A percentile compares a stretch with the other conserved stretches of the same genome.
Evolutionary conservation across 64 coral and sea anemone genomes (phyloP).

Genomic region (Hydrozoanthus tunicans): DNA sequence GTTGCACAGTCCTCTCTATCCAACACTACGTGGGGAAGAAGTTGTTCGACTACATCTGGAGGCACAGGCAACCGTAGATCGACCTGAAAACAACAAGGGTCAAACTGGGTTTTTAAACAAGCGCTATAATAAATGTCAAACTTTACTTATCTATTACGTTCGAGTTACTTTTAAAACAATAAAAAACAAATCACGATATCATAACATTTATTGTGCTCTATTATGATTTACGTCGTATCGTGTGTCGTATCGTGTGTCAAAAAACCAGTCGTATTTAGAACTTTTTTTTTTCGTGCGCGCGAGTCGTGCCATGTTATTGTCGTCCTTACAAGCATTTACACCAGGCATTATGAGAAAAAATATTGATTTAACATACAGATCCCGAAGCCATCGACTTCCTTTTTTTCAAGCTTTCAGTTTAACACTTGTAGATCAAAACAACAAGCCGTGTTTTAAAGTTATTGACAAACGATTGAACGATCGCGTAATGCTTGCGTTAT

Average conservation of each 20-base stretch:
- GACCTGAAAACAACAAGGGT: constrained; percentile 23
- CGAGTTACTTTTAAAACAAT: constrained; percentile 20
- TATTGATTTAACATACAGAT: background rate
- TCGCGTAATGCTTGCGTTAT: constrained; percentile 45
- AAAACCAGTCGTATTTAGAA: background rate
- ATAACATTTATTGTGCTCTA: background rate
- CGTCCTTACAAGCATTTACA: background rate
- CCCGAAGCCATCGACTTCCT: background rate
- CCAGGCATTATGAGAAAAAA: background rate
- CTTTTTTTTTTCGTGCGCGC: no score
- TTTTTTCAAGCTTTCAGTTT: constrained; percentile 3
- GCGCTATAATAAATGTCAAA: background rate
- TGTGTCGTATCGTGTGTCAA: background rate
- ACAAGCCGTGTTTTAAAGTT: background rate
- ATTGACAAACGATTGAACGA: background rate
- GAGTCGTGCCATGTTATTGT: background rate
- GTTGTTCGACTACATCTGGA: background rate
- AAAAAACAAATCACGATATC: constrained; percentile 9
- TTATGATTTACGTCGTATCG: background rate
- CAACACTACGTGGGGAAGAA: background rate
- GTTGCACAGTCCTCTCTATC: background rate
- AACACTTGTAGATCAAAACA: background rate
- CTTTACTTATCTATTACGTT: background rate
- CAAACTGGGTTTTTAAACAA: background rate
- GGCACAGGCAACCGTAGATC: constrained; percentile 8